These are phyloP conservation scores for Asbolus verrucosus DNA, from an alignment of 1,140 invertebrate genomes.

Conservation along the genomic window DNA sequence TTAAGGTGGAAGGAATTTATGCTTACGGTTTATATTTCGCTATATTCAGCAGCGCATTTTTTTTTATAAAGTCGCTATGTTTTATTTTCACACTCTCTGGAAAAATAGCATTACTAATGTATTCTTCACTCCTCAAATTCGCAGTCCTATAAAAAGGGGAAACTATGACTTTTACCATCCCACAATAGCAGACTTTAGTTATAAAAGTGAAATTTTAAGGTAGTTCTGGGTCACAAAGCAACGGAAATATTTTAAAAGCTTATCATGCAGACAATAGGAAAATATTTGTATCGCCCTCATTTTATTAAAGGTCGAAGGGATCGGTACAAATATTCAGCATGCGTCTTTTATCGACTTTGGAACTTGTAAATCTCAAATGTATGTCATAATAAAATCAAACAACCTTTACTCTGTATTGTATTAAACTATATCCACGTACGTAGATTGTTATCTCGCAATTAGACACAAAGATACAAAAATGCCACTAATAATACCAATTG, in stretches of 20 bases:
- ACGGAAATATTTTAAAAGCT: conserved; percentile 35
- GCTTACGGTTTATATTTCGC: conserved; percentile 17
- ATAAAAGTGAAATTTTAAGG: conserved; percentile 23
- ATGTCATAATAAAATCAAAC: no score
- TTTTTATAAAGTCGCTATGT: conserved; percentile 7
- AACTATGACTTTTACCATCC: conserved; percentile 4
- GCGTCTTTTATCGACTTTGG: background rate
- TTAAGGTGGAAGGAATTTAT: conserved; percentile 17
- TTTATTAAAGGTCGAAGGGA: background rate
- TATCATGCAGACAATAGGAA: background rate
- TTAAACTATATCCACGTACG: no score
- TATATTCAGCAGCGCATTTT: background rate
- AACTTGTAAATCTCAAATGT: no score
- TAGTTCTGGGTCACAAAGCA: conserved; percentile 3
- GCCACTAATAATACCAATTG: no score
- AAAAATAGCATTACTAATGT: conserved; percentile 31
- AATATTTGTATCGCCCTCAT: background rate
- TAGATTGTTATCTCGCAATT: no score
- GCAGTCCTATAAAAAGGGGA: no score
- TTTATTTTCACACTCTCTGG: conserved; percentile 23
- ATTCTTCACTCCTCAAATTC: conserved; percentile 13
- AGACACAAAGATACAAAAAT: no score
- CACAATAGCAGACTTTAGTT: conserved; percentile 6
- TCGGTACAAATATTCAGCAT: conserved; percentile 7
- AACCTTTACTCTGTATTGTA: no score